Base-by-base conservation (phyloP, 2,113 vertebrate genomes). In the Sylvietta virens region DNA sequence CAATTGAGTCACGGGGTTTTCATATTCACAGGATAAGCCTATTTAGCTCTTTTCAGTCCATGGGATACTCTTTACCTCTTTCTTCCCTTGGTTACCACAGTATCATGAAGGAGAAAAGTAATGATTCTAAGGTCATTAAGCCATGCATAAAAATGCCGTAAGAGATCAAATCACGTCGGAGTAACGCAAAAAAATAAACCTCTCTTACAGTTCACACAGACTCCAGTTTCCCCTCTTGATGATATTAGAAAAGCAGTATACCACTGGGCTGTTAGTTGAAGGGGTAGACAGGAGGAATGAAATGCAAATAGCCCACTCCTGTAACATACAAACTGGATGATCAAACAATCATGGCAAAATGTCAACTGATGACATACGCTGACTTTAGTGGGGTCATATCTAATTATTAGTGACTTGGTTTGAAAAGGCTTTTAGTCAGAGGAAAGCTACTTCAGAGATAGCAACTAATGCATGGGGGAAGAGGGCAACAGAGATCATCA, bases 1-100 rank as follows among this genome's bases (percentile, higher is more conserved):
- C 84, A 97, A 71, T 47, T 90, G 84, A 96, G 97, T 97, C 97
- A 97, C 91, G 92, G n/a, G 96, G 73, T 93, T 97, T 94, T 97
- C 97, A 96, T 91, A 97, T 62, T 96, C 95, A 47, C 17, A 94
- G 72, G 97, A 97, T 97, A 97, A 97, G 79, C 89, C 91, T 93
- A 86, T 95, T 96, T 95, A 97, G 94, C 54, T 95, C 69, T 81
- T 94, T 97, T 94, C 88, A 97, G 77, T 90, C 93, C 96, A 97
- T 95, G 95, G 95, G 96, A 97, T 91, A 95, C 80, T 69, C 79
- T 92, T 89, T 96, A 92, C 85, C 64, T 90, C 92, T 90, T 87
- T 92, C 72, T 96, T 95, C 95, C 94, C 94, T 90, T 78, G 56
- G 86, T 90, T 86, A 73, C 44, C 51, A 7, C 56, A 67, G 57